Conservation (phyloP, 2,113 vertebrate genomes). For the Tor tambroides region DNA sequence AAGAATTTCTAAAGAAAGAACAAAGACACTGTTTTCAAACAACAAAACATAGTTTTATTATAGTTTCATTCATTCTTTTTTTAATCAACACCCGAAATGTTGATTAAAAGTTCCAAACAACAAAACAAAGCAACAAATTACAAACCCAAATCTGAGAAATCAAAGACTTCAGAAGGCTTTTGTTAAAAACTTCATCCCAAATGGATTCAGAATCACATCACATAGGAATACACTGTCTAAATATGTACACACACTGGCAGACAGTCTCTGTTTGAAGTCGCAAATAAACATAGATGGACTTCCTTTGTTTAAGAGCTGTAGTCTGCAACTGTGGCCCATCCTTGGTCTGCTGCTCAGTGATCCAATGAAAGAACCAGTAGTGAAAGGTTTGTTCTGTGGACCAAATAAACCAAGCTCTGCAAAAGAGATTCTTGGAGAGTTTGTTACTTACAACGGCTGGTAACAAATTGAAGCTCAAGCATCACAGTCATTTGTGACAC, state of each 20-base stretch:
- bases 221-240: slow-evolving; percentile 16
- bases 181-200: too few relatives aligned
- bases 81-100: too few relatives aligned
- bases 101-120: too few relatives aligned
- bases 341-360: slow-evolving; percentile 42
- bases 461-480: background rate
- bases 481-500: slow-evolving; percentile 40
- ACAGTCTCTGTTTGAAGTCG: slow-evolving; percentile 22
- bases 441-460: slow-evolving; percentile 25
- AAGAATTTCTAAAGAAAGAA: too few relatives aligned
- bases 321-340: slow-evolving; percentile 49
- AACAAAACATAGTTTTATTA: too few relatives aligned
- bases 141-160: too few relatives aligned
- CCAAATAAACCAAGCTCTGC: slow-evolving; percentile 43
- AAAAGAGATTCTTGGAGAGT: slow-evolving; percentile 26
- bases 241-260: slow-evolving; percentile 28
- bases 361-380: slow-evolving; percentile 45
- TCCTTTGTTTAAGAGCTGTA: slow-evolving; percentile 40
- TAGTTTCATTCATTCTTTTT: too few relatives aligned
- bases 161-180: too few relatives aligned
- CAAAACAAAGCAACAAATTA: too few relatives aligned
- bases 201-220: background rate
- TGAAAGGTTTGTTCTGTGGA: slow-evolving; percentile 44
- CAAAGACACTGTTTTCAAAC: too few relatives aligned
- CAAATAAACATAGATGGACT: slow-evolving; percentile 48